Conservation (phyloP, 2,888 invertebrate genomes). For the Aphrophora alni region DNA sequence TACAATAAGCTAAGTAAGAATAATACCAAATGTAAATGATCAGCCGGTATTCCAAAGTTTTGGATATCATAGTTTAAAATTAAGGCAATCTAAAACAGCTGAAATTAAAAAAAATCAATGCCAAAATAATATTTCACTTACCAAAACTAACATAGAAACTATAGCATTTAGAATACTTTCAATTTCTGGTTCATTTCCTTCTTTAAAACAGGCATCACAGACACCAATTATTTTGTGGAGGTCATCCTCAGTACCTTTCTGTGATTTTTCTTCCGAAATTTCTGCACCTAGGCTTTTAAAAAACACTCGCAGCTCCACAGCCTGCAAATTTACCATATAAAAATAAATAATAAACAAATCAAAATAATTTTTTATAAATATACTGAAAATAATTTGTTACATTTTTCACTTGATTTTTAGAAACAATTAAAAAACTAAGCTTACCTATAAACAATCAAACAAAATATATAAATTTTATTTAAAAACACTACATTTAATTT, state of each 20-base stretch:
- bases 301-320: slow-evolving; percentile 85
- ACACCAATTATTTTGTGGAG: slow-evolving; percentile 93
- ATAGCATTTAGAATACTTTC: slow-evolving; percentile 95
- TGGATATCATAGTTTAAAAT: no score
- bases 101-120: background rate
- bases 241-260: slow-evolving; percentile 88
- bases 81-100: no score
- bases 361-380: slow-evolving; percentile 39
- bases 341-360: slow-evolving; percentile 44
- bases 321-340: no score
- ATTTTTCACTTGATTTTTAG: no score
- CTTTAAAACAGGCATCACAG: slow-evolving; percentile 91
- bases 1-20: no score
- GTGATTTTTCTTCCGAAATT: slow-evolving; percentile 89
- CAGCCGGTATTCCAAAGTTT: no score
- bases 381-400: background rate
- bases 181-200: slow-evolving; percentile 83
- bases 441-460: no score
- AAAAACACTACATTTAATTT: no score
- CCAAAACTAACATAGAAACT: slow-evolving; percentile 92
- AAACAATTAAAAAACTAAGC: no score
- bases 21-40: no score
- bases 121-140: slow-evolving; percentile 58
- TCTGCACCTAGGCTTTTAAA: slow-evolving; percentile 94
- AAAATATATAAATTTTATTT: no score